Evolutionary conservation across 1,140 invertebrate species (phyloP).

Genomic region (Neodiprion pinetum): DNA sequence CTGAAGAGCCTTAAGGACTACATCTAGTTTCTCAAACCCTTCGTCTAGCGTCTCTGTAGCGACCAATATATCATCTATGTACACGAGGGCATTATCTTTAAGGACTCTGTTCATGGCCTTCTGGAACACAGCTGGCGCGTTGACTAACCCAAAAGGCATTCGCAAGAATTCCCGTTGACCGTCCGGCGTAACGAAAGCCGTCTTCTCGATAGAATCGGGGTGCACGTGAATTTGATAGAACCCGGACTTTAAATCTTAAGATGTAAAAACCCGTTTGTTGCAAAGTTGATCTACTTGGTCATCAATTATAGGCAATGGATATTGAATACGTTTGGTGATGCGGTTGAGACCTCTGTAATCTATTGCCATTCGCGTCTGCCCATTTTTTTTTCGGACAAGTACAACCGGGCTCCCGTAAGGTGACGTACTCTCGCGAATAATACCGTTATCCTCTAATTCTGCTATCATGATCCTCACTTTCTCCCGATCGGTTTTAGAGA

Average conservation of each 20-base stretch:
- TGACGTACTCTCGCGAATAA: conserved; percentile 37
- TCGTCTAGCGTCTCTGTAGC: conserved; percentile 24
- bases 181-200: conserved; percentile 33
- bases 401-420: conserved; percentile 39
- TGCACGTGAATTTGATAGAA: conserved; percentile 20
- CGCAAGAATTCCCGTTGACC: conserved; percentile 43
- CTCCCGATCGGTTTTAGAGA: conserved; percentile 38
- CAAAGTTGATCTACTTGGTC: conserved; percentile 37
- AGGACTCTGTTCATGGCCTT: conserved; percentile 23
- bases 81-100: conserved; percentile 20
- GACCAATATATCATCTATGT: conserved; percentile 33
- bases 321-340: conserved; percentile 35
- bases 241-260: conserved; percentile 28
- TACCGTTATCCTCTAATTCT: conserved; percentile 30
- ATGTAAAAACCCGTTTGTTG: conserved; percentile 31
- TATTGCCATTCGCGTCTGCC: conserved; percentile 40
- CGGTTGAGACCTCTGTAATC: conserved; percentile 59
- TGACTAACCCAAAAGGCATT: conserved; percentile 60
- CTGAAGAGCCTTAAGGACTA: conserved; percentile 27
- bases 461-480: conserved; percentile 43
- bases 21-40: conserved; percentile 28
- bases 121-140: conserved; percentile 55
- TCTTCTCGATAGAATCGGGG: conserved; percentile 21
- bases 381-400: conserved; percentile 42
- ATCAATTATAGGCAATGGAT: conserved; percentile 40